These are phyloP conservation scores for Lepeophtheirus salmonis DNA, from an alignment of 1,140 invertebrate species.

Conservation along the genomic window DNA sequence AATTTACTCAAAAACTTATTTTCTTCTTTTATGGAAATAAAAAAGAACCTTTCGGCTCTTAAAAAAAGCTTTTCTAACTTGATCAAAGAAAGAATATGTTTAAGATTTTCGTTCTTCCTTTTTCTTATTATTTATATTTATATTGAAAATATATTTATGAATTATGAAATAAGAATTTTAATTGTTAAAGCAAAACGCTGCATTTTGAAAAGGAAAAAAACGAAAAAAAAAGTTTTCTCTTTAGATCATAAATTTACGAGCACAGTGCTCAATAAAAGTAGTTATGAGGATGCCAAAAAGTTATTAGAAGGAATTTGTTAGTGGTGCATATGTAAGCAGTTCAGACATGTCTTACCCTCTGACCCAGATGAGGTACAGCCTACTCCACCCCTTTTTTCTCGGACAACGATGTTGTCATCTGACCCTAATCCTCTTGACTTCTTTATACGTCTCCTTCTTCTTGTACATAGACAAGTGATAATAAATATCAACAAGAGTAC, in stretches of 20 bases:
- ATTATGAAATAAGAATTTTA: neutral
- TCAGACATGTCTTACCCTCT: neutral
- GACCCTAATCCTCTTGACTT: neutral
- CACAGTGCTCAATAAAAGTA: too few species aligned
- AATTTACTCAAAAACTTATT: too few species aligned
- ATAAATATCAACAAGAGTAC: neutral
- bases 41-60: neutral
- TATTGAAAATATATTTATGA: neutral
- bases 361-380: neutral
- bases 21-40: neutral
- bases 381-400: neutral
- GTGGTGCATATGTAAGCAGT: neutral
- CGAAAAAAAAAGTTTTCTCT: too few species aligned
- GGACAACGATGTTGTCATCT: neutral
- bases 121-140: neutral
- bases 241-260: too few species aligned
- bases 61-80: neutral
- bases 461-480: neutral
- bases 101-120: neutral
- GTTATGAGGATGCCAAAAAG: too few species aligned
- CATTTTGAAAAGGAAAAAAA: too few species aligned
- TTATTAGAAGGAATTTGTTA: neutral
- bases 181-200: neutral
- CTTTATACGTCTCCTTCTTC: neutral
- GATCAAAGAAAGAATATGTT: neutral